A percentile compares a stretch with the other conserved stretches of the same genome.
These are phyloP conservation scores for Dasypus novemcinctus DNA, from an alignment of 2,113 vertebrate species.

Conservation along the genomic window DNA sequence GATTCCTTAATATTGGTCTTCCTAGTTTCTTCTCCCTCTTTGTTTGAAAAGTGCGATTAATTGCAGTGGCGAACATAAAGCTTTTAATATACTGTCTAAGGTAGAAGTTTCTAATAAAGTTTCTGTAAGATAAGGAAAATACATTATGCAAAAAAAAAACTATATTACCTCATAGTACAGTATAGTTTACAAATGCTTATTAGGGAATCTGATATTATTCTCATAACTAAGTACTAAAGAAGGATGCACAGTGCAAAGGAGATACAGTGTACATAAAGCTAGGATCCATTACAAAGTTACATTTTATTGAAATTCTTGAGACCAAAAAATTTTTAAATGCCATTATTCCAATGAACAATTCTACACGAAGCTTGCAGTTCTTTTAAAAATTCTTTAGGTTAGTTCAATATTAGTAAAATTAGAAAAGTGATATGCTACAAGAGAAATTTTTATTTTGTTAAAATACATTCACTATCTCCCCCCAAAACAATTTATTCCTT, in stretches of 20 bases:
- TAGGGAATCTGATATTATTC: background rate
- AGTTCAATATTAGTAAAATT: background rate
- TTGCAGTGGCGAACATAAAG: background rate
- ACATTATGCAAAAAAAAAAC: background rate
- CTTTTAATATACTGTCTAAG: background rate
- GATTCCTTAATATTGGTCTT: background rate
- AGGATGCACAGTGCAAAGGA: background rate
- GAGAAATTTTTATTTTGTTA: background rate
- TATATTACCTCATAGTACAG: background rate
- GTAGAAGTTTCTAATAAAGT: background rate
- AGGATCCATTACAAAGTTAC: background rate
- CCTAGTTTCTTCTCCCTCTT: background rate
- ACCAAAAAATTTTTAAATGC: background rate
- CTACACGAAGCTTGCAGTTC: background rate
- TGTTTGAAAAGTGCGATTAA: background rate
- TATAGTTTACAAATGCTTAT: background rate
- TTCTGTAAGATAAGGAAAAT: background rate
- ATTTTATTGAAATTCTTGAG: background rate
- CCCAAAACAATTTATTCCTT: background rate
- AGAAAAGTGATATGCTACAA: background rate
- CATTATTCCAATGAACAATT: background rate
- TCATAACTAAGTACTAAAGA: background rate
- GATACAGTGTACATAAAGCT: background rate
- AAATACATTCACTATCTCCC: background rate
- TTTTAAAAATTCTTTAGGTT: background rate